These are phyloP conservation scores for Cancer borealis DNA, from an alignment of 2,888 invertebrate genomes.

Conservation along the genomic window DNA sequence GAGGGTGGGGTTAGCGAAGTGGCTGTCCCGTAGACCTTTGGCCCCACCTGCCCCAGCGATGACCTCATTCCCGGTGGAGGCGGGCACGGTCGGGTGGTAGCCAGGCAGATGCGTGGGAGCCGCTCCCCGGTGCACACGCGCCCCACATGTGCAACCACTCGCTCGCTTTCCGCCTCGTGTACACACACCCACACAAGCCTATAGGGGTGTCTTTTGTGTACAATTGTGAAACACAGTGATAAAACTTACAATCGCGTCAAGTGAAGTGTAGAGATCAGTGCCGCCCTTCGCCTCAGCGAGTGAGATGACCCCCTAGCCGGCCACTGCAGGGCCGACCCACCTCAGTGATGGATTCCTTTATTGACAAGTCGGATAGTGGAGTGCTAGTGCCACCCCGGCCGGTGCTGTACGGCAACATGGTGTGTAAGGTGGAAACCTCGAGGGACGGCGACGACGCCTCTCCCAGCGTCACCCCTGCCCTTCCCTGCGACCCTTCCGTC, in stretches of 20 bases:
- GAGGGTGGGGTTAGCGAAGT: constrained; percentile 51
- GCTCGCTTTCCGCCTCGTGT: constrained; percentile 44
- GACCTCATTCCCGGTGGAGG: constrained; percentile 66
- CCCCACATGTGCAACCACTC: constrained; percentile 59
- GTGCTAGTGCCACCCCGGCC: constrained; percentile 31
- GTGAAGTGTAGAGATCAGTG: constrained; percentile 35
- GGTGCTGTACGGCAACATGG: constrained; percentile 62
- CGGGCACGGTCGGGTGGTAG: constrained; percentile 56
- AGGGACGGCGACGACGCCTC: constrained; percentile 44
- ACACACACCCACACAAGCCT: constrained; percentile 50
- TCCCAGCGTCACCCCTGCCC: constrained; percentile 54
- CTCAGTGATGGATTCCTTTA: constrained; percentile 63
- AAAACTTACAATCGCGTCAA: not conserved
- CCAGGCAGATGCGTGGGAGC: constrained; percentile 67
- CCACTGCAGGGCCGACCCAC: constrained; percentile 26
- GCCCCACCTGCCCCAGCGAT: constrained; percentile 61
- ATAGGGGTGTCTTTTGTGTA: constrained; percentile 28
- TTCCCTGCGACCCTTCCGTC: constrained; percentile 51
- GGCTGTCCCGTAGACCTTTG: constrained; percentile 69
- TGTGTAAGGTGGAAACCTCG: constrained; percentile 52
- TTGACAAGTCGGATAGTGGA: constrained; percentile 52
- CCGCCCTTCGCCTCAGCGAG: constrained; percentile 1
- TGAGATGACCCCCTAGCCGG: constrained; percentile 35
- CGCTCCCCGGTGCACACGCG: constrained; percentile 65
- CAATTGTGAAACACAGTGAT: constrained; percentile 7